phyloP scores from a whole-genome alignment of 2,113 vertebrate genomes.

The Eretmochelys imbricata region DNA sequence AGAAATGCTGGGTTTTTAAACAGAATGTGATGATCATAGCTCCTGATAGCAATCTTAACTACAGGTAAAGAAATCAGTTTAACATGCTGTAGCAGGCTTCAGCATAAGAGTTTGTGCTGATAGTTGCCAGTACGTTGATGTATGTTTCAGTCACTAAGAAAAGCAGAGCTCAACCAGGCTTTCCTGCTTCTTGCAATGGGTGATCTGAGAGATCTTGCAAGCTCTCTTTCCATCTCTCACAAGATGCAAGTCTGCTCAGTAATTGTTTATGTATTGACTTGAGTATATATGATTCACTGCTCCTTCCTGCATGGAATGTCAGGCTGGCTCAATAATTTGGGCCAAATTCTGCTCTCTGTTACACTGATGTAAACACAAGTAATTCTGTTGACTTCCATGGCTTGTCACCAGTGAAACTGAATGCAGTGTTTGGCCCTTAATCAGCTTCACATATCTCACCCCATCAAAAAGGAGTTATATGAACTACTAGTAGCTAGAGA shows the following conservation, averaged over 20 bases:
- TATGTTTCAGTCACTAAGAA: background rate
- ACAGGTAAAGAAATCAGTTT: conserved; percentile 11
- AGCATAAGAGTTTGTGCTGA: conserved; percentile 4
- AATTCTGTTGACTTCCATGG: background rate
- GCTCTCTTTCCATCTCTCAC: background rate
- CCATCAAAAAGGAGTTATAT: background rate
- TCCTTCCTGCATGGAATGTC: background rate
- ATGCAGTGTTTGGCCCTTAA: conserved; percentile 2
- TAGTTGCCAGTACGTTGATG: background rate
- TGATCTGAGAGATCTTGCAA: background rate
- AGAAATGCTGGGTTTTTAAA: conserved; percentile 2
- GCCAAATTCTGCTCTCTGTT: background rate
- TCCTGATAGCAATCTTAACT: background rate
- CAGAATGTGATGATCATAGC: background rate
- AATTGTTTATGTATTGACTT: background rate
- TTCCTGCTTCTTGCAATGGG: background rate
- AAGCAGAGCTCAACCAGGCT: background rate
- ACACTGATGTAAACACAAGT: background rate
- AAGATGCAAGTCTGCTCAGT: background rate
- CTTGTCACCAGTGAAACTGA: background rate
- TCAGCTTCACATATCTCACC: background rate
- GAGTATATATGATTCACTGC: background rate
- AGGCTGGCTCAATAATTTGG: background rate
- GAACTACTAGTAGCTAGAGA: background rate
- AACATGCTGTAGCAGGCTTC: background rate